These are phyloP conservation scores for Astropecten irregularis DNA, from an alignment of 53 echinoderm and acorn worm species.

Conservation along the genomic window DNA sequence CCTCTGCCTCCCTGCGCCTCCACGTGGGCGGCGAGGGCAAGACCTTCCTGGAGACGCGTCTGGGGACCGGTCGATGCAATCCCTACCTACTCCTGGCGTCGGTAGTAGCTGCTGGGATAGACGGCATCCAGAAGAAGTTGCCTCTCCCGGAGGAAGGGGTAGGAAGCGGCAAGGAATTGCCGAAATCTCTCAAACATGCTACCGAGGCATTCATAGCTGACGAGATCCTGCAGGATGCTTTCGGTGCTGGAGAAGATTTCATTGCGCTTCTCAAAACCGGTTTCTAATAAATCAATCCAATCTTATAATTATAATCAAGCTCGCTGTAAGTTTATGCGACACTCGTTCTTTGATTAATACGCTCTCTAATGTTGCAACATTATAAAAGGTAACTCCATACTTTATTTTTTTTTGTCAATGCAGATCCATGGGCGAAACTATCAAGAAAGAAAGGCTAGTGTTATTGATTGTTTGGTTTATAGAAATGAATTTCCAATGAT, in stretches of 20 bases:
- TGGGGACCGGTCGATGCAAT: constrained; percentile 74
- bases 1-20: constrained; percentile 52
- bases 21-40: constrained; percentile 60
- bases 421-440: no score
- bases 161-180: constrained; percentile 49
- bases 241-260: constrained; percentile 70
- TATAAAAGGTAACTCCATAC: no score
- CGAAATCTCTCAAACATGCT: constrained; percentile 60
- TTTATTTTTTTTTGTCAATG: no score
- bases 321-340: no score
- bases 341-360: no score
- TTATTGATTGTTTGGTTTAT: no score
- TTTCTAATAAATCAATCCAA: no score
- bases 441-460: no score
- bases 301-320: no score
- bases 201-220: constrained; percentile 64
- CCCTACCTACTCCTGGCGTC: constrained; percentile 81
- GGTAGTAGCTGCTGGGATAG: constrained; percentile 77
- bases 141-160: constrained; percentile 40
- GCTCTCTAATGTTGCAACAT: no score
- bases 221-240: constrained; percentile 60
- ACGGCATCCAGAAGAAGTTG: constrained; percentile 74
- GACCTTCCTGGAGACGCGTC: constrained; percentile 73
- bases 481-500: no score
- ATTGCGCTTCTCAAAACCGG: constrained; percentile 65